Evolutionary conservation across 92 coral and sea anemone genomes (phyloP), one percentile per base, ranked within the genome.

Genomic region (Epizoanthus ramosus): DNA sequence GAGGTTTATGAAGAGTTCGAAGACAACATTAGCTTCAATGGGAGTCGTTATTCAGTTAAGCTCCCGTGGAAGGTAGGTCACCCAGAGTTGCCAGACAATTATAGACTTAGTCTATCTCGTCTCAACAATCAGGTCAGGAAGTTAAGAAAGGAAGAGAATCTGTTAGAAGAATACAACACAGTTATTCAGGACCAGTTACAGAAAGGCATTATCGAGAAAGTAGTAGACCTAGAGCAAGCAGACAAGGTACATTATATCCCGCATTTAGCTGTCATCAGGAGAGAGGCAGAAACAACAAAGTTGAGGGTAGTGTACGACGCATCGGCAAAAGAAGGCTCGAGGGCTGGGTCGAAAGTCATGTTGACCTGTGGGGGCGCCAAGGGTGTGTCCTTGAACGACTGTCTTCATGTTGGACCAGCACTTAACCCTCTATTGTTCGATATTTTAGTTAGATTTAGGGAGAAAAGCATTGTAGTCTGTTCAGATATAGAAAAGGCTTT

Each of bases 361-460:
- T 28, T 2, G 31, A 0, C 31, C 31, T 28, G 31, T 28, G 31
- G 31, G 31, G 31, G 31, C 31, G 31, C 31, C 31, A 28, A 28
- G 68, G 89, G 89, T 10, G 25, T 18, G n/a, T 74, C 83, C 5
- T 47, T 89, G 35, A 89, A 89, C 64, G 93, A 89, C 77, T 89
- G 93, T 69, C 67, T 89, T 19, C 90, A 82, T 19, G 87, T 71
- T 2, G 90, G 90, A 37, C 43, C 43, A 2, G 5, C 43, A 6
- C 43, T 37, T 6, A 37, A 37, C 43, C 43, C 43, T 37, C 6
- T 37, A 6, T 6, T 37, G 43, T 37, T 37, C 43, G 43, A 37
- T 37, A 37, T 37, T 37, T 37, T 37, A 37, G 43, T 37, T 37
- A 37, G 43, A 37, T 37, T 37, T 37, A 37, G 43, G 43, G 43